Conservation (phyloP, 2,113 vertebrate genomes). For the Lepus timidus region DNA sequence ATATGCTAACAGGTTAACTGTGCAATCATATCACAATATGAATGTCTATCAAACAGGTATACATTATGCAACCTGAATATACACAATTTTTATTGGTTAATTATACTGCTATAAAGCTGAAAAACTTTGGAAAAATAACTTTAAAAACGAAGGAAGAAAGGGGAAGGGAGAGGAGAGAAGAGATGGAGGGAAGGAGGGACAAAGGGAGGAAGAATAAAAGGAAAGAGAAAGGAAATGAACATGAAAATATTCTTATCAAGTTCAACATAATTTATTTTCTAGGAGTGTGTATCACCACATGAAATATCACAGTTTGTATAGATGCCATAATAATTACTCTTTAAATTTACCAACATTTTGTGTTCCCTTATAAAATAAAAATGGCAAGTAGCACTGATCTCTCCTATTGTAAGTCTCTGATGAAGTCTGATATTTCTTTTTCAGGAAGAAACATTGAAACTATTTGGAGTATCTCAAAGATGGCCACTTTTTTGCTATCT, state of each 20-base stretch:
- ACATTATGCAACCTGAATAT: neutral
- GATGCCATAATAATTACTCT: neutral
- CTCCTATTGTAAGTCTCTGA: neutral
- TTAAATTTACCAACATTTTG: neutral
- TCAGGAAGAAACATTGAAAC: neutral
- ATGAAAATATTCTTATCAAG: neutral
- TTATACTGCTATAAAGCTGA: neutral
- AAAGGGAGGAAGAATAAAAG: too few relatives aligned
- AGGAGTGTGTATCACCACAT: neutral
- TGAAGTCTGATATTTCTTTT: neutral
- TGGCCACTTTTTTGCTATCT: neutral
- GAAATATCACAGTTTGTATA: neutral
- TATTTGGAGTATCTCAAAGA: neutral
- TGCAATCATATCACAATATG: neutral
- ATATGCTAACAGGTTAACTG: neutral
- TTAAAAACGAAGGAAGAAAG: neutral
- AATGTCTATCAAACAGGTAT: neutral
- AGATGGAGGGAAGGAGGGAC: neutral
- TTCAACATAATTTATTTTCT: neutral
- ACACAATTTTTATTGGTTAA: neutral
- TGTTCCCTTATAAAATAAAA: neutral
- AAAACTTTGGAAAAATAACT: neutral
- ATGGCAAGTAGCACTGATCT: neutral
- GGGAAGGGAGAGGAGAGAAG: neutral
- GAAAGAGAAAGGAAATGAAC: neutral